Conservation (phyloP, 2,113 vertebrate species). For the Psilopogon haemacephalus region DNA sequence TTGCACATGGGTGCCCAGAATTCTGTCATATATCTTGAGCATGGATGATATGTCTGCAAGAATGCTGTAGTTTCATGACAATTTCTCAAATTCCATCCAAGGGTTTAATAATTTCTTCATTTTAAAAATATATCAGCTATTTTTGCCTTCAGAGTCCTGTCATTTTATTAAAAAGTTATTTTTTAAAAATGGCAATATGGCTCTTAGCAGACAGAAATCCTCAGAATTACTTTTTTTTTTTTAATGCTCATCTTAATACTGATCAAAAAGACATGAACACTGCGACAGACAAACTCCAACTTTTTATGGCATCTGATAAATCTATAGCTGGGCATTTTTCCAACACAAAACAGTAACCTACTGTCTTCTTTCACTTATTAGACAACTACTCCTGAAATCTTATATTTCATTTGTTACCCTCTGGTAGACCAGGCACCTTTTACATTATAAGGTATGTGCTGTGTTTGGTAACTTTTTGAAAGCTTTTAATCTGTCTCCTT, state of each 20-base stretch:
- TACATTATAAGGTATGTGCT: fast-evolving
- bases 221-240: neutral
- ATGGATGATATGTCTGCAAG: neutral
- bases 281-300: fast-evolving
- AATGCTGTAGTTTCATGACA: conserved; percentile 19
- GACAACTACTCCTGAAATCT: neutral
- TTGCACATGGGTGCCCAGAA: conserved; percentile 16
- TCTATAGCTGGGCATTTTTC: neutral
- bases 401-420: neutral
- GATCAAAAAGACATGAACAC: neutral
- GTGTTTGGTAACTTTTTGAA: neutral
- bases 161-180: conserved; percentile 1
- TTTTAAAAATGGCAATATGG: neutral
- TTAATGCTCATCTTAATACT: neutral
- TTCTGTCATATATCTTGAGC: conserved; percentile 37
- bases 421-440: neutral
- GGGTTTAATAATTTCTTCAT: conserved; percentile 17
- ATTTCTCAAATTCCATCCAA: conserved; percentile 30
- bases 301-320: neutral
- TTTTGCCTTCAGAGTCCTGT: neutral
- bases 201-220: neutral
- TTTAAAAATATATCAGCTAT: conserved; percentile 21
- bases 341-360: neutral
- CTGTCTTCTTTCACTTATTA: neutral
- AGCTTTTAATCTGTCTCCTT: neutral